Percentiles rank a stretch among this genome's conserved stretches.
phyloP scores from a whole-genome alignment of 2,888 invertebrate genomes.

The Torymus tubicola region DNA sequence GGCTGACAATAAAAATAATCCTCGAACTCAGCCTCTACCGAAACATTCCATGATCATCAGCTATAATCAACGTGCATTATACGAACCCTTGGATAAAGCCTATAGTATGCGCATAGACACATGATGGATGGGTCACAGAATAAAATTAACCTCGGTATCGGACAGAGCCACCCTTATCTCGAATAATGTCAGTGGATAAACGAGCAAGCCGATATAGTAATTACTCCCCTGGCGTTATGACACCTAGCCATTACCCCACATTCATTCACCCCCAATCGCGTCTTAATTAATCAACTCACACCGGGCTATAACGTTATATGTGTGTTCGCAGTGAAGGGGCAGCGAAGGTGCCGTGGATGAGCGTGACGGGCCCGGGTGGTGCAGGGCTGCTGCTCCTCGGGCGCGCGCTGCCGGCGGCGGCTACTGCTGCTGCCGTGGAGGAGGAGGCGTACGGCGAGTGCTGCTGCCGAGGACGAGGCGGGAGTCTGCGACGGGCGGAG shows the following conservation, averaged over 20 bases:
- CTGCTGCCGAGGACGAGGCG: constrained; percentile 46
- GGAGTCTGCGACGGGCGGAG: constrained; percentile 4
- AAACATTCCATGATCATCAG: background rate
- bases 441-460: constrained; percentile 60
- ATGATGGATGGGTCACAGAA: too few species aligned
- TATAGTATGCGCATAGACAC: too few species aligned
- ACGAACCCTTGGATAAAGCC: too few species aligned
- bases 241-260: too few species aligned
- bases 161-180: too few species aligned
- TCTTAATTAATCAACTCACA: too few species aligned
- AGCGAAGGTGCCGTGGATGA: constrained; percentile 63
- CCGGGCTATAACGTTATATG: background rate
- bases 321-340: constrained; percentile 60
- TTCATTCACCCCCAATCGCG: too few species aligned
- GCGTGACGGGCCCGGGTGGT: constrained; percentile 51
- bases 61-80: too few species aligned
- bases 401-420: constrained; percentile 54
- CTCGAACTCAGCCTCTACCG: background rate
- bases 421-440: constrained; percentile 58
- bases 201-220: too few species aligned
- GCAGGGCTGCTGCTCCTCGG: constrained; percentile 48
- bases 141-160: too few species aligned
- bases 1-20: background rate
- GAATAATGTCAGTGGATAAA: too few species aligned
- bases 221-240: too few species aligned